phyloP scores from a whole-genome alignment of 2,797 vertebrate species.

The Crenuchus spilurus region DNA sequence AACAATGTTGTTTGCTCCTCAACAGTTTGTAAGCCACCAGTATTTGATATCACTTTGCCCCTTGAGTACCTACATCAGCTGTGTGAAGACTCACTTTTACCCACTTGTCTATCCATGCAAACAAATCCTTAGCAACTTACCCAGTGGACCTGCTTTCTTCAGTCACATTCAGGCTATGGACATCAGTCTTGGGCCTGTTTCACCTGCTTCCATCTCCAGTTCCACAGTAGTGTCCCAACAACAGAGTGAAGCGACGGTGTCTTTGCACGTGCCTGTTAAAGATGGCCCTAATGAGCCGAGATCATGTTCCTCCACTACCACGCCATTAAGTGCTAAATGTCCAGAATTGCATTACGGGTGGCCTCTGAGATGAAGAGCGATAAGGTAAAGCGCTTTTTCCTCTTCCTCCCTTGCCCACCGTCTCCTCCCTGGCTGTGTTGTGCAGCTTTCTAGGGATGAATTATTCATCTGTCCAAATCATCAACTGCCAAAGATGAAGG shows the following conservation, averaged over 20 bases:
- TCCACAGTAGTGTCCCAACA: slow-evolving; percentile 21
- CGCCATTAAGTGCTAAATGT: slow-evolving; percentile 88
- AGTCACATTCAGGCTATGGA: slow-evolving; percentile 9
- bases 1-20: background rate
- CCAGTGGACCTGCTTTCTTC: slow-evolving; percentile 8
- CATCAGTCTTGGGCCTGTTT: slow-evolving; percentile 34
- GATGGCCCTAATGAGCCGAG: slow-evolving; percentile 81
- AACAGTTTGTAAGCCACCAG: background rate
- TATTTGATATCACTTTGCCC: too few relatives aligned
- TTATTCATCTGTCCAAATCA: slow-evolving; percentile 92
- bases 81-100: too few relatives aligned
- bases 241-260: slow-evolving; percentile 63
- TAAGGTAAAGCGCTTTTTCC: slow-evolving; percentile 88
- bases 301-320: slow-evolving; percentile 82
- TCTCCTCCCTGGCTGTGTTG: slow-evolving; percentile 70
- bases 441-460: slow-evolving; percentile 85
- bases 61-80: background rate
- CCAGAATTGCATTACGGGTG: slow-evolving; percentile 84
- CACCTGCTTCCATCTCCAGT: background rate
- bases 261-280: slow-evolving; percentile 80
- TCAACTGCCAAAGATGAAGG: slow-evolving; percentile 85
- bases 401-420: slow-evolving; percentile 76
- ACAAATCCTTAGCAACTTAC: slow-evolving; percentile 21
- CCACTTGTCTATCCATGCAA: background rate
- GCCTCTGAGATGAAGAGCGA: slow-evolving; percentile 88